These are phyloP conservation scores for Diadromus collaris DNA, from an alignment of 2,888 invertebrate species.

Conservation along the genomic window DNA sequence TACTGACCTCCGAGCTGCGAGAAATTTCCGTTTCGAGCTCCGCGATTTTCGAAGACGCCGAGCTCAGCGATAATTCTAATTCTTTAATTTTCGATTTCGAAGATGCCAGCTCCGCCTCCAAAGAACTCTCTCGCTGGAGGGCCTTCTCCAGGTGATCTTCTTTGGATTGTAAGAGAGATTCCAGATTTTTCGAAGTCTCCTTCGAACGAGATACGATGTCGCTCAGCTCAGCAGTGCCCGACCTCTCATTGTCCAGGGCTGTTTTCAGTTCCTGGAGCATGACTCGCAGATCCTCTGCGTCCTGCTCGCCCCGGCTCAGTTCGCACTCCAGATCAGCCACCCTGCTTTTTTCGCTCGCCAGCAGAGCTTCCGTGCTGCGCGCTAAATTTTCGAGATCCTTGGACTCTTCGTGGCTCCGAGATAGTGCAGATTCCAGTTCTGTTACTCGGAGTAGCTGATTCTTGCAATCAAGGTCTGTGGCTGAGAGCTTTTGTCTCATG, in stretches of 20 bases:
- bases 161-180: conserved; percentile 31
- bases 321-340: conserved; percentile 37
- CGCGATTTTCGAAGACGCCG: background rate
- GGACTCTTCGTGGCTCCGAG: background rate
- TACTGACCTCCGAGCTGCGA: background rate
- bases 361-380: conserved; percentile 13
- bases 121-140: background rate
- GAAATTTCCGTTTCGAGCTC: conserved; percentile 20
- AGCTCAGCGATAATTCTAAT: conserved; percentile 26
- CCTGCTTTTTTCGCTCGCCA: conserved; percentile 20
- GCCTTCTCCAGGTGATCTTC: conserved; percentile 20
- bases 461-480: background rate
- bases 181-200: conserved; percentile 26
- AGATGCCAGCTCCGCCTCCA: conserved; percentile 23
- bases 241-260: conserved; percentile 29
- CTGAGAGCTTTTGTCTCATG: background rate
- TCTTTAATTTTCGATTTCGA: conserved; percentile 16
- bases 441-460: conserved; percentile 50
- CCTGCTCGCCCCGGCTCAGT: background rate
- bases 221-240: conserved; percentile 19
- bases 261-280: conserved; percentile 31
- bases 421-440: conserved; percentile 51
- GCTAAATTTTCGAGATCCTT: conserved; percentile 16
- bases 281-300: conserved; percentile 5
- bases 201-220: conserved; percentile 21